These are phyloP conservation scores for Acrocephalus scirpaceus DNA, from an alignment of 2,797 vertebrate genomes.

Conservation along the genomic window DNA sequence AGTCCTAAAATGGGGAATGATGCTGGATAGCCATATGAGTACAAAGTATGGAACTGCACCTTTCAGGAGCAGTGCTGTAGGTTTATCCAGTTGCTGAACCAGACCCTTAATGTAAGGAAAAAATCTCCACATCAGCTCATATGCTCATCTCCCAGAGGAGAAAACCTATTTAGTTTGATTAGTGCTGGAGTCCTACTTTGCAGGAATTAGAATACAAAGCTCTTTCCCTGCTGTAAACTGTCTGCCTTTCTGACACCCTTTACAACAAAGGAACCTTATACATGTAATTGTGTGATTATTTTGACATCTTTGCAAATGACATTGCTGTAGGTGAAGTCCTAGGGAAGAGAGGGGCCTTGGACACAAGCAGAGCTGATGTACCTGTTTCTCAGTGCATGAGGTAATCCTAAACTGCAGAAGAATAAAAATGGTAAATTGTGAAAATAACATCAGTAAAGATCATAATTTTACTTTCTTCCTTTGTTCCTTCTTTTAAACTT, in stretches of 20 bases:
- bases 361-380: neutral
- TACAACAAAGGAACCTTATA: neutral
- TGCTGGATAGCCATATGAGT: neutral
- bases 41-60: neutral
- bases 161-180: neutral
- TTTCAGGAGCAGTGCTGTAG: neutral
- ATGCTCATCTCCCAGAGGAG: neutral
- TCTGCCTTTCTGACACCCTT: neutral
- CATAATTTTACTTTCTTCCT: neutral
- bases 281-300: slow-evolving; percentile 1
- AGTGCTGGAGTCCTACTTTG: neutral
- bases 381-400: neutral
- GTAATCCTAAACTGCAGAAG: neutral
- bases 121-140: neutral
- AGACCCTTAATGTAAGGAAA: neutral
- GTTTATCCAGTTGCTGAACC: neutral
- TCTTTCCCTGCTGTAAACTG: slow-evolving; percentile 9
- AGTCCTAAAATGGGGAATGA: neutral
- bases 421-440: neutral
- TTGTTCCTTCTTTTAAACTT: neutral
- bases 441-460: neutral
- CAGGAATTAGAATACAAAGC: slow-evolving; percentile 14
- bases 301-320: neutral
- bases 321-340: neutral
- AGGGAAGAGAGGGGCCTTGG: neutral